phyloP scores from a whole-genome alignment of 2,888 invertebrate genomes.

The Aspidiotus destructor region DNA sequence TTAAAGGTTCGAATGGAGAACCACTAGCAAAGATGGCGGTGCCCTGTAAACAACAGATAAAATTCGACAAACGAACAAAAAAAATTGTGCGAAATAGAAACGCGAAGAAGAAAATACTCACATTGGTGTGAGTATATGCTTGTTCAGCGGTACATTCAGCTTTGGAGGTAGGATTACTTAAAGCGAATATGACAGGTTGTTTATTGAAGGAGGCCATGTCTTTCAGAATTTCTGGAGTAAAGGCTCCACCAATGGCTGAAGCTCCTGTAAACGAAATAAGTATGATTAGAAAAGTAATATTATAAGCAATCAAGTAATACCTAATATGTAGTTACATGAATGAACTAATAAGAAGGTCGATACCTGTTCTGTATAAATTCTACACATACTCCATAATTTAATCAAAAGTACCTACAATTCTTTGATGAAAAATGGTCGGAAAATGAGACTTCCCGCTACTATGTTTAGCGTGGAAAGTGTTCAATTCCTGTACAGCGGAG shows the following conservation, averaged over 20 bases:
- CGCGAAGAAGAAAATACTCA: constrained; percentile 42
- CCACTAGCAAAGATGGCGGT: constrained; percentile 90
- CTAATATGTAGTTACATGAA: too few species aligned
- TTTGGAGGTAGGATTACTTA: constrained; percentile 96
- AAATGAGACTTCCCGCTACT: too few species aligned
- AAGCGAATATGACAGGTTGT: constrained; percentile 88
- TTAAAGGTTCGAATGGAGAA: constrained; percentile 85
- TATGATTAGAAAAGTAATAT: background rate
- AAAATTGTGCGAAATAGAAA: background rate
- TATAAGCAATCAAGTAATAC: background rate
- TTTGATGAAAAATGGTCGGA: too few species aligned
- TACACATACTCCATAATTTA: too few species aligned
- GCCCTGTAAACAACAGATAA: constrained; percentile 52
- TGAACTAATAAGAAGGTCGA: too few species aligned
- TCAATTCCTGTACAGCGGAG: too few species aligned
- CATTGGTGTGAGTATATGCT: constrained; percentile 79
- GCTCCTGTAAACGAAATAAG: constrained; percentile 52
- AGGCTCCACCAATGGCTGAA: constrained; percentile 87
- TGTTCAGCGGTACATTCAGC: constrained; percentile 99
- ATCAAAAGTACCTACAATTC: too few species aligned
- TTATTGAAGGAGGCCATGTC: constrained; percentile 77
- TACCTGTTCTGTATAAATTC: too few species aligned
- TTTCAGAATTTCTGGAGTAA: constrained; percentile 73
- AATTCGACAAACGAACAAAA: background rate
- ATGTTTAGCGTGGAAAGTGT: too few species aligned